Evolutionary conservation across 2,797 vertebrate genomes (phyloP).

Genomic region (Sebastes diploproa): DNA sequence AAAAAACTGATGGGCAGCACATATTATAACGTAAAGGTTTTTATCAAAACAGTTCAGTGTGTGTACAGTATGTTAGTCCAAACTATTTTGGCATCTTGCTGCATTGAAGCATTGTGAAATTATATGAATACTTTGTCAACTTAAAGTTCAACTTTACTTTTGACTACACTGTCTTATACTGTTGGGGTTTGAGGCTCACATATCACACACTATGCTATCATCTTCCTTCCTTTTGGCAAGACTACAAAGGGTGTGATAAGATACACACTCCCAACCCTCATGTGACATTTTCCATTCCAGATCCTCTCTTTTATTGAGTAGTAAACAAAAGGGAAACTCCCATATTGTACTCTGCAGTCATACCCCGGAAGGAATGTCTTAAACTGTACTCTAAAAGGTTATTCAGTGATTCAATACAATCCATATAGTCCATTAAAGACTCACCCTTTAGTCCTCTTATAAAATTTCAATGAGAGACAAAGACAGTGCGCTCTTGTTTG

Average conservation of each 20-base stretch:
- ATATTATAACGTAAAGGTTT: background rate
- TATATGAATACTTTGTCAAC: background rate
- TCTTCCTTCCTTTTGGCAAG: background rate
- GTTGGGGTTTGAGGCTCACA: background rate
- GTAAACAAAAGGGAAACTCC: background rate
- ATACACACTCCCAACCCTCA: background rate
- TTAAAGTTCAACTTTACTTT: background rate
- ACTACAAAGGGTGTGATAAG: background rate
- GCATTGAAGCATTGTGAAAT: background rate
- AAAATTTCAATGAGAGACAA: constrained; percentile 45
- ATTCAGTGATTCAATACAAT: constrained; percentile 51
- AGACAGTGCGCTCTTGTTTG: constrained; percentile 59
- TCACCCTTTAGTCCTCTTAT: constrained; percentile 39
- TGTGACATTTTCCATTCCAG: constrained; percentile 1
- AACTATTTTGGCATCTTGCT: background rate
- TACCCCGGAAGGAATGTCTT: background rate
- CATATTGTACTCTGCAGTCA: background rate
- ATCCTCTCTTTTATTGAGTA: background rate
- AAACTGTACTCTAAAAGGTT: constrained; percentile 22
- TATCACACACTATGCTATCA: background rate
- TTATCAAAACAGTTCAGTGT: background rate
- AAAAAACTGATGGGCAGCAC: background rate
- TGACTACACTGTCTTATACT: background rate
- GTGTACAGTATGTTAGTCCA: background rate
- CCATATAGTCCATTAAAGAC: constrained; percentile 46